These are phyloP conservation scores for Diplosoma virens DNA, from an alignment of 23 tunicate species.

Conservation along the genomic window DNA sequence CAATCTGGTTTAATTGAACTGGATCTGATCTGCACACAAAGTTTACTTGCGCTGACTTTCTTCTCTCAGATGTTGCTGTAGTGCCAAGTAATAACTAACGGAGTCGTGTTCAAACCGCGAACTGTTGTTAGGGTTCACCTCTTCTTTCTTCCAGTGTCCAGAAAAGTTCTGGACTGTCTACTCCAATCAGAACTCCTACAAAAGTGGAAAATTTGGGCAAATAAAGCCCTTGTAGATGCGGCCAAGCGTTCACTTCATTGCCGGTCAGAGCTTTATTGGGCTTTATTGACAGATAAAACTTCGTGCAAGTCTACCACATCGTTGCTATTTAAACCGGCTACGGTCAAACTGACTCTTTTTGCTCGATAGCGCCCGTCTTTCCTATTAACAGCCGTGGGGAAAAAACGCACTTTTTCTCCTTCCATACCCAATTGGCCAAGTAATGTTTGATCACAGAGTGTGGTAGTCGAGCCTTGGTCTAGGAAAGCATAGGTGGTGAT, in stretches of 20 bases:
- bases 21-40: not conserved
- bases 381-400: not conserved
- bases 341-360: not conserved
- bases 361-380: not conserved
- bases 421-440: not conserved
- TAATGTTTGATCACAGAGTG: not conserved
- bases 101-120: not conserved
- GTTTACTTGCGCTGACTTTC: not conserved
- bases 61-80: not conserved
- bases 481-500: not conserved
- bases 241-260: not conserved
- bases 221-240: not conserved
- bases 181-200: not conserved
- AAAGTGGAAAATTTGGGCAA: not conserved
- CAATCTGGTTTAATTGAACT: not conserved
- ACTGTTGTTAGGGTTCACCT: not conserved
- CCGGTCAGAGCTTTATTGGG: not conserved
- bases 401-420: not conserved
- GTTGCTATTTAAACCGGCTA: not conserved
- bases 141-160: slow-evolving; percentile 1
- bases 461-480: not conserved
- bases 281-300: not conserved
- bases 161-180: not conserved
- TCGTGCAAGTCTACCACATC: not conserved
- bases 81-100: not conserved